Evolutionary conservation across 2,888 invertebrate species (phyloP).

Genomic region (Chromoteleia sp.): DNA sequence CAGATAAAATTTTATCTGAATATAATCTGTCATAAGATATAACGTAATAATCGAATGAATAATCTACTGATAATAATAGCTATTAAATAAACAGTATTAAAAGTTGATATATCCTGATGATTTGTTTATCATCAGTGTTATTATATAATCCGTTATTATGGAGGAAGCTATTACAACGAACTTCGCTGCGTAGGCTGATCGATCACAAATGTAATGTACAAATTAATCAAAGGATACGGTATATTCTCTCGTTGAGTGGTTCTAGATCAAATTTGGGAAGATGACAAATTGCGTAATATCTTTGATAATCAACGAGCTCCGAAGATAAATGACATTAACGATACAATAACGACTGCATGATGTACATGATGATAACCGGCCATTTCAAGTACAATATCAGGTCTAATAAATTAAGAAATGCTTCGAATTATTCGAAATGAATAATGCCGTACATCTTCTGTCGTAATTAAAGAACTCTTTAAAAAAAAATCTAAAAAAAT

Average conservation of each 20-base stretch:
- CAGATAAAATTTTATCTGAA: no score
- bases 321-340: constrained; percentile 55
- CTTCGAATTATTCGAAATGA: neutral
- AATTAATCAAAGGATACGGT: constrained; percentile 59
- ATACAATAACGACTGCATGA: constrained; percentile 44
- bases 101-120: no score
- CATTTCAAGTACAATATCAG: neutral
- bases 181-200: constrained; percentile 40
- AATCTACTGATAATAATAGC: no score
- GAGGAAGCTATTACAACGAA: constrained; percentile 28
- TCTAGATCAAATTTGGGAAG: constrained; percentile 59
- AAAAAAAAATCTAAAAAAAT: no score
- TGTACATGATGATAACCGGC: constrained; percentile 24
- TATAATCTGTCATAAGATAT: no score
- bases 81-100: no score
- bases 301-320: constrained; percentile 54
- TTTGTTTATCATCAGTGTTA: no score
- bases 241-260: constrained; percentile 53
- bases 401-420: constrained; percentile 2
- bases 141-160: neutral
- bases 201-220: constrained; percentile 55
- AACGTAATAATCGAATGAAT: no score
- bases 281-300: constrained; percentile 65
- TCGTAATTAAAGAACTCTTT: no score
- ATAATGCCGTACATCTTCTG: neutral